Base-by-base conservation (phyloP, 2,888 invertebrate species). In the Tuta absoluta region DNA sequence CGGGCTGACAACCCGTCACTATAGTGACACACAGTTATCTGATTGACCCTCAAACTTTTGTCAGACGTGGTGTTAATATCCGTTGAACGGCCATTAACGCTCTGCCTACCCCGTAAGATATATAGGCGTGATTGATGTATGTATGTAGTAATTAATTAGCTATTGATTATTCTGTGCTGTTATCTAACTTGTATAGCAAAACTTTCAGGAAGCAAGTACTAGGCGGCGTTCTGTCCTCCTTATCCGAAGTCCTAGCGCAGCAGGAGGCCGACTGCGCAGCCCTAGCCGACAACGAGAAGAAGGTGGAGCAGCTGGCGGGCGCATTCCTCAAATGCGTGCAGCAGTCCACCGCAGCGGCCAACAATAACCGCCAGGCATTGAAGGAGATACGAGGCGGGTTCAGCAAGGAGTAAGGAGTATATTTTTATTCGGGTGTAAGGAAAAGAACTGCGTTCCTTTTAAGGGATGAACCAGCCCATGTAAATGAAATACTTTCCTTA, bases 251-350 rank as follows among this genome's bases (percentile, higher is more conserved):
- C 0, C n/a, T 64, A 11, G 28, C 45, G 12, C 63, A 66, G 17
- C 41, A 62, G 17, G 66, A 66, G 33, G 57, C 66, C 11, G 66
- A 66, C 51, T 41, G 62, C 45, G 56, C 17, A 10, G 24, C 49
- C 7, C 19, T 66, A 14, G n/a, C 17, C 5, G 63, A 66, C 10
- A 66, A 66, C 23, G 66, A 64, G 51, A 57, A 66, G 58, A 66
- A 64, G 45, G 4, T 66, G 12, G 62, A 64, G 17, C 63, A 66
- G 17, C 19, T 64, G 3, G 62, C 49, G n/a, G 51, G 53, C 14
- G 28, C 51, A 10, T 58, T 66, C 51, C 21, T 66, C 24, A 66
- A 66, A 37, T 66, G 63, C 62, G 24, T 64, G 8, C 63, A 64
- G 51, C 63, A 66, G 51, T n/a, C 63, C 28, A 41, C 51, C 5